Conservation (phyloP, 2,888 invertebrate species). For the Omphaloscelis lunosa region DNA sequence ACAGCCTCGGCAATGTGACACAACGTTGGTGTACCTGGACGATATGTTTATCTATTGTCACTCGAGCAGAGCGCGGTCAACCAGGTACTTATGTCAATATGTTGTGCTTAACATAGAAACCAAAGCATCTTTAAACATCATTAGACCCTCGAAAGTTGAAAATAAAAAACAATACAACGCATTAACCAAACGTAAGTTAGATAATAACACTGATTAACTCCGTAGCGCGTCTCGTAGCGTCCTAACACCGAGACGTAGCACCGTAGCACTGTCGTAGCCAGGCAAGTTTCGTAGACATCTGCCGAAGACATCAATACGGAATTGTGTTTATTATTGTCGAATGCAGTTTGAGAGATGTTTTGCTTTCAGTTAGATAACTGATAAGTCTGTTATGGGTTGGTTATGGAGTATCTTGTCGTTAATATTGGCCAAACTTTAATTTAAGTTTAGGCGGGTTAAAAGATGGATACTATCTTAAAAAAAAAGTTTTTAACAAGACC, state of each 20-base stretch:
- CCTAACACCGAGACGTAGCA: slow-evolving; percentile 29
- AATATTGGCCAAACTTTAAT: too few relatives aligned
- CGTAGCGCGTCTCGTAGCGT: slow-evolving; percentile 38
- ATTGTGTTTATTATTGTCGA: slow-evolving; percentile 47
- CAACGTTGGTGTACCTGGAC: too few relatives aligned
- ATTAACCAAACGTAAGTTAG: not conserved
- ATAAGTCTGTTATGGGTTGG: slow-evolving; percentile 8
- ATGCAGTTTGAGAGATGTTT: slow-evolving; percentile 42
- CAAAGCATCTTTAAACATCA: not conserved
- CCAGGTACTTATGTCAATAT: not conserved
- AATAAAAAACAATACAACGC: not conserved
- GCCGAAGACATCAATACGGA: slow-evolving; percentile 57
- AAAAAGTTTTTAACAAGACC: too few relatives aligned
- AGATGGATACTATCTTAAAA: too few relatives aligned
- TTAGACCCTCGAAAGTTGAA: not conserved
- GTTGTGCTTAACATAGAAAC: not conserved
- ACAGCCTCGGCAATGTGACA: too few relatives aligned
- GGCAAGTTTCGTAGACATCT: slow-evolving; percentile 64
- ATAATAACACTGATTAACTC: slow-evolving; percentile 14
- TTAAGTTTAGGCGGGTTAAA: too few relatives aligned
- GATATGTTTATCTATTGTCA: too few relatives aligned
- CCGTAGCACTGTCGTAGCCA: slow-evolving; percentile 55
- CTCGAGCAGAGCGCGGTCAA: too few relatives aligned
- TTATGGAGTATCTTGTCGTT: not conserved
- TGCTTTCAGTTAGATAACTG: slow-evolving; percentile 25